Evolutionary conservation across 2,113 vertebrate species (phyloP), one percentile per base, ranked within the genome.

Genomic region (Anser brachyrhynchus): DNA sequence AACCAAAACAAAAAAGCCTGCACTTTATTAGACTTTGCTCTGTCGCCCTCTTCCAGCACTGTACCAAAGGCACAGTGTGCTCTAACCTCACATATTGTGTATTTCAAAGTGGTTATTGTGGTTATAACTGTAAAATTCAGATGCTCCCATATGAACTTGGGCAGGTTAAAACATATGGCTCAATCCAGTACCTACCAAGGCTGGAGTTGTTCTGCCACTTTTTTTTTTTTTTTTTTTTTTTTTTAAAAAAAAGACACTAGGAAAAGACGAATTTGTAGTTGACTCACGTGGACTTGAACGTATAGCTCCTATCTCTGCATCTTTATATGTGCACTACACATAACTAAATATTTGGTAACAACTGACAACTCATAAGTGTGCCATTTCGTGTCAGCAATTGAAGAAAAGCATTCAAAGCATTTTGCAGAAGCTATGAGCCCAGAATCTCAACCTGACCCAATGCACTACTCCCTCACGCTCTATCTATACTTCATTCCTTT

Each of bases 111-210:
- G 49, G 23, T 55, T 93, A 13, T n/a, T 46, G 35, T 37, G 61
- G 23, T 55, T 89, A 11, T 46, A 59, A 66, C 17, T 52, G 31
- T 20, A 55, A 51, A 51, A 74, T 16, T 79, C 41, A n/a, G 19
- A 69, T 15, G 41, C 25, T 51, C 55, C 49, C 55, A 10, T 21
- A 13, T 29, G 33, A 37, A 13, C 25, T 31, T 14, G 12, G 37
- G 21, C 54, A 73, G 84, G 29, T n/a, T 62, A 55, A 62, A 81
- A 49, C 10, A 58, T 15, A 18, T 5, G 19, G 46, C 52, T 80
- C 33, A 55, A 22, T 18, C 29, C 19, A n/a, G 3, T 35, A 21
- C 18, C 46, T 66, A 67, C 0, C 0, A 20, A 67, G 21, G 18
- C 31, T 25, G 35, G 21, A 79, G 59, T 6, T 25, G 19, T 52